A percentile compares a stretch with the other conserved stretches of the same genome.
Conservation (phyloP, 2,113 vertebrate species). For the Gallinago undulata region DNA sequence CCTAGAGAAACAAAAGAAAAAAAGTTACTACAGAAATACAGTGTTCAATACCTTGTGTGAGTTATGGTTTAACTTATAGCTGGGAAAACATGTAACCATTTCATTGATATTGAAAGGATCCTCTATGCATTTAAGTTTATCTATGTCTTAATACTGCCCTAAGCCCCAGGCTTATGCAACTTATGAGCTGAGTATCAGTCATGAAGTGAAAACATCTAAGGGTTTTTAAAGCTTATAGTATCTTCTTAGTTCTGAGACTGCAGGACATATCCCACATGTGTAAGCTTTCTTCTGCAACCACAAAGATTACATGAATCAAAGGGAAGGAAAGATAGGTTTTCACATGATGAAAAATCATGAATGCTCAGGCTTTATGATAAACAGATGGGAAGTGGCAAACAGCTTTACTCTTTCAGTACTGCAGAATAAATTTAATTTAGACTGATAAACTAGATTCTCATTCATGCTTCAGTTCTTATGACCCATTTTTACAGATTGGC, state of each 20-base stretch:
- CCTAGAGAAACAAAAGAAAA: slow-evolving; percentile 63
- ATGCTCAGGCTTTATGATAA: not conserved
- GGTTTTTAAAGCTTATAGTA: not conserved
- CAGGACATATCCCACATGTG: not conserved
- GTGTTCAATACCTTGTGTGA: not conserved
- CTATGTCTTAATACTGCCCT: not conserved
- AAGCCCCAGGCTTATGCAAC: not conserved
- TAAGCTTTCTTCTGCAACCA: not conserved
- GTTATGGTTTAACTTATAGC: not conserved
- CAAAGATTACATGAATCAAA: not conserved
- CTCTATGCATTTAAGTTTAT: not conserved
- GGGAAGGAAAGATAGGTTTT: not conserved
- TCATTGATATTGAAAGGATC: not conserved
- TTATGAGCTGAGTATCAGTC: not conserved
- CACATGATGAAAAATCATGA: not conserved
- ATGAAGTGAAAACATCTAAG: not conserved
- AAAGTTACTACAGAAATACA: not conserved
- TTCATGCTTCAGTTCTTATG: not conserved
- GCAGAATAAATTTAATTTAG: not conserved
- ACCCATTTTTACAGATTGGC: not conserved
- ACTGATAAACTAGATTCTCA: not conserved
- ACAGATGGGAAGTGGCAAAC: not conserved
- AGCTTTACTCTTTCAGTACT: not conserved
- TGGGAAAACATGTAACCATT: not conserved
- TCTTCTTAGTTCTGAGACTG: not conserved